These are phyloP conservation scores for Eulemur macaco DNA, from an alignment of 2,113 vertebrate genomes.

Conservation along the genomic window DNA sequence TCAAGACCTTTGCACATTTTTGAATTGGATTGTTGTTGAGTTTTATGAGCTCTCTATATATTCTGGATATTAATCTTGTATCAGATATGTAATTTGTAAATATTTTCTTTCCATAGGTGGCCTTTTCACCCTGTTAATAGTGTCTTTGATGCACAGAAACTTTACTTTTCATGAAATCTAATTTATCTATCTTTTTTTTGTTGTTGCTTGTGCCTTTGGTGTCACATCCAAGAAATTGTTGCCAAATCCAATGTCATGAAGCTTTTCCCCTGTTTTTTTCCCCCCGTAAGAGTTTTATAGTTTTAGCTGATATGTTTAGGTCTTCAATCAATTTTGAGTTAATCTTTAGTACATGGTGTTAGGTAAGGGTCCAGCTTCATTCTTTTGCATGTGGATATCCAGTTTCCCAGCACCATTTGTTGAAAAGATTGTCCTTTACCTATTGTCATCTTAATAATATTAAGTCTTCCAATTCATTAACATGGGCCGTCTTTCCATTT, in stretches of 20 bases:
- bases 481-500: not conserved
- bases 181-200: not conserved
- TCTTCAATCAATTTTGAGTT: not conserved
- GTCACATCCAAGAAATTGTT: not conserved
- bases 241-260: not conserved
- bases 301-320: not conserved
- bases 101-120: not conserved
- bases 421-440: not conserved
- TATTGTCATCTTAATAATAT: not conserved
- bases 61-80: not conserved
- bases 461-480: not conserved
- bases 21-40: not conserved
- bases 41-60: not conserved
- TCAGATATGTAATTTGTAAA: not conserved
- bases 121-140: not conserved
- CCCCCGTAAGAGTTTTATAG: not conserved
- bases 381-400: not conserved
- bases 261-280: not conserved
- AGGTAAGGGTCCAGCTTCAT: not conserved
- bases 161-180: not conserved
- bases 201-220: not conserved
- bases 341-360: not conserved
- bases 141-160: not conserved
- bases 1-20: not conserved
- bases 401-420: not conserved